Base-by-base conservation (phyloP, 2,888 invertebrate species). In the Actias luna region DNA sequence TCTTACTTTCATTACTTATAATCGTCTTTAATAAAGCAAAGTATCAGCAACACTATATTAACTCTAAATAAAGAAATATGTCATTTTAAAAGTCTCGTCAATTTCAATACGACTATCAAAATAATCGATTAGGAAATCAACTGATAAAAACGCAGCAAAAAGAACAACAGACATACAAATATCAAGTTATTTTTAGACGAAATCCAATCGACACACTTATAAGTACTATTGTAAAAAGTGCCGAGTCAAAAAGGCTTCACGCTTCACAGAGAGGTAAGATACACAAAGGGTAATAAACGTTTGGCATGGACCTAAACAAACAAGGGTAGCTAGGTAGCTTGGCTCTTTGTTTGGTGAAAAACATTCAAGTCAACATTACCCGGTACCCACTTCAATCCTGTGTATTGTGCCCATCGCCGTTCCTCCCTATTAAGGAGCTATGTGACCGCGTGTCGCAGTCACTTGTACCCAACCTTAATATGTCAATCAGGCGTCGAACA, bases 321-420 rank as follows among this genome's bases (percentile, higher is more conserved):
- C 91, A 92, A 80, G 91, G 89, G 92, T 90, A 90, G 91, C 90
- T 89, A 88, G 91, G 92, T 90, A 92, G 92, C 92, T 84, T 22
- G 89, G 88, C 79, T 78, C 86, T 85, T 85, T 91, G 89, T 92
- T 92, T 92, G 89, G 77, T 81, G 84, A 92, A 91, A 87, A 89
- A 88, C 90, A 89, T 85, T 79, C 84, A 85, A 87, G 90, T 89
- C 87, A 91, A 90, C 86, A 90, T 72, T 80, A 76, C 76, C 78
- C 71, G 72, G 73, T 74, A 76, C 76, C 78, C 71, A 72, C 73
- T 74, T 76, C 77, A 74, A 76, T 72, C 72, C 67, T 69, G 66
- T 73, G 69, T 71, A 71, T 73, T 73, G 18, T 42, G 70, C 58
- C 68, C 62, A 64, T 66, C 64, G 68, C 72, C 68, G 65, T 64